Evolutionary conservation across 2,888 invertebrate genomes (phyloP), one percentile per base, ranked within the genome.

Genomic region (Aphidius colemani): DNA sequence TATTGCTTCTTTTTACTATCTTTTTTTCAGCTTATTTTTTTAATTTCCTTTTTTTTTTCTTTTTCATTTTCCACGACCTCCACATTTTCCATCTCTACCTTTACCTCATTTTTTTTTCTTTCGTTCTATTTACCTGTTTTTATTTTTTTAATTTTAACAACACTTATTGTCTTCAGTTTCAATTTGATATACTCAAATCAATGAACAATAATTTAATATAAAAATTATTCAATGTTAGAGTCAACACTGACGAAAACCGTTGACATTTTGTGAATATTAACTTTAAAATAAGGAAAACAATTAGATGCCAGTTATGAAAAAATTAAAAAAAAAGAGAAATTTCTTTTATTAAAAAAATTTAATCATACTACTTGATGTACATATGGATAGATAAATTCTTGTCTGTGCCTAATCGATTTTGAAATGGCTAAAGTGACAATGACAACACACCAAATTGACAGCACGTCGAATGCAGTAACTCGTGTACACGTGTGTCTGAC

Each of bases 331-430:
- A 67, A 48, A 11, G 61, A 63, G 45, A 9, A 46, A 39, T 30
- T 18, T 65, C 59, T 64, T 40, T 53, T 53, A 40, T 40, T 61
- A 4, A 18, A 62, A 55, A 45, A 13, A 39, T 18, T 40, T 40
- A 53, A 53, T 46, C 11, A 46, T 11, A 30, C 6, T 50, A 7
- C 18, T 10, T 13, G 10, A 44, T 60, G 46, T 13, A 30, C 40
- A 43, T 69, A 68, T 71, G 71, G 66, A 13, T 51, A 30, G 53
- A n/a, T 13, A 8, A 44, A 43, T 56, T 40, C 13, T 7, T 44
- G 48, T 68, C 69, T 71, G 71, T 59, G 69, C 69, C 69, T 75
- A 75, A 81, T 81, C 78, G 81, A 80, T 81, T 81, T 81, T 78
- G 30, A 75, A 81, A 77, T 72, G 70, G 72, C 71, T 70, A 66